Base-by-base conservation (phyloP, 2,113 vertebrate species). In the Rhabdomys dilectus region DNA sequence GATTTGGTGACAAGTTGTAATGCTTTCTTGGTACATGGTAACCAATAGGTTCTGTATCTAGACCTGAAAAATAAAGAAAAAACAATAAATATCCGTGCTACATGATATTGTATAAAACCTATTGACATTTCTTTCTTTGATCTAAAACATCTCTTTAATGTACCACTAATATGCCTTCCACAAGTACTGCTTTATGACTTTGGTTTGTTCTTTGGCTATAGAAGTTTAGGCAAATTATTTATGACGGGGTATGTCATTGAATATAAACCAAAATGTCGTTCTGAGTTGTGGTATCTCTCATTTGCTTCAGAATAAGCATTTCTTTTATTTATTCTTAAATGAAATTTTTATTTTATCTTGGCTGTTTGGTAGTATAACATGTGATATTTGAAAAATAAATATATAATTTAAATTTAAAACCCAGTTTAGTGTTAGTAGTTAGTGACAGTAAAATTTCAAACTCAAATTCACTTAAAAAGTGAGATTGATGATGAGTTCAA, bases 251-350 rank as follows among this genome's bases (percentile, higher is more conserved):
- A 22, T 58, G 12, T 19, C n/a, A 45, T 4, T 84, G 10, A 31
- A 29, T 36, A 9, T 1, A 68, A 39, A 29, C 2, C 22, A 10
- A 73, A 39, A 0, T 2, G 0, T 24, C 8, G 1, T 22, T 24
- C 48, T 56, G 3, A 4, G 16, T 7, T 12, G 10, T 0, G 42
- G 66, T 58, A n/a, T 2, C 39, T 31, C 39, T 31, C 3, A 73
- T 22, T 51, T 72, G 42, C 2, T 5, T 29, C 42, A 62, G 16
- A 94, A 72, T 60, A 31, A 45, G 12, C 15, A 51, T 11, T 39
- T 21, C 1, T 10, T 1, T 36, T 51, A 13, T 48, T 45, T 19
- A 6, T 16, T 80, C 6, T 80, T 48, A 22, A 58, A 2, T 29
- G 7, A 58, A 62, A 7, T 26, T 51, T 80, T 87, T 45, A 48